Base-by-base conservation (phyloP, 2,113 vertebrate genomes). In the Anolis sagrei region DNA sequence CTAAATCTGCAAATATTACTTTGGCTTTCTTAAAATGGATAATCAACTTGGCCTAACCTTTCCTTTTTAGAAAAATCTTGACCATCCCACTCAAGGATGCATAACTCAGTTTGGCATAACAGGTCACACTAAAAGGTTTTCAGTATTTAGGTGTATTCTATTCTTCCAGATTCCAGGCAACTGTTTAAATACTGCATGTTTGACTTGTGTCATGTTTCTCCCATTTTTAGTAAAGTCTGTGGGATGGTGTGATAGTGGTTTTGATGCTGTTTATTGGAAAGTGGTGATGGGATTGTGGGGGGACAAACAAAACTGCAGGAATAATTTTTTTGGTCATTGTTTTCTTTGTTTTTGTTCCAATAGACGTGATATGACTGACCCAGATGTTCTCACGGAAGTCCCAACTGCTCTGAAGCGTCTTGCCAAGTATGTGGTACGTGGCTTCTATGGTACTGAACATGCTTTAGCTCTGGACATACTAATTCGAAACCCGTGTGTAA, bases 401-500 rank as follows among this genome's bases (percentile, higher is more conserved):
- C 99, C 98, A 2, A 97, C 98, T 4, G 95, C 98, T 14, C 91
- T 99, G 74, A 99, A 99, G 91, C 97, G 98, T 29, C 95, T 99
- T 32, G 99, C 98, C 89, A 99, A 99, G 93, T 98, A 99, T 25
- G 98, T 99, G 29, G 98, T 99, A 16, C 96, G 99, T 69, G 99
- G 99, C 1, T 99, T 99, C 94, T 99, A 99, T 25, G 99, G 98
- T 64, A 96, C 98, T 66, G 99, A 99, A 62, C 98, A 99, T 1
- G 98, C 98, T 32, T 93, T 99, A 94, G 97, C 98, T 72, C 95
- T 99, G 95, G 99, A 99, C 89, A 99, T 99, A 74, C 97, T 99
- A 72, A 99, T 99, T 91, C 97, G 99, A 23, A 99, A 99, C 87
- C 94, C 98, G 0, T 99, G 99, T 1, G 99, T 99, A 32, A 98